Percentiles rank a stretch among this genome's conserved stretches.
phyloP scores from a whole-genome alignment of 1,140 invertebrate genomes.

The Oncopeltus fasciatus region DNA sequence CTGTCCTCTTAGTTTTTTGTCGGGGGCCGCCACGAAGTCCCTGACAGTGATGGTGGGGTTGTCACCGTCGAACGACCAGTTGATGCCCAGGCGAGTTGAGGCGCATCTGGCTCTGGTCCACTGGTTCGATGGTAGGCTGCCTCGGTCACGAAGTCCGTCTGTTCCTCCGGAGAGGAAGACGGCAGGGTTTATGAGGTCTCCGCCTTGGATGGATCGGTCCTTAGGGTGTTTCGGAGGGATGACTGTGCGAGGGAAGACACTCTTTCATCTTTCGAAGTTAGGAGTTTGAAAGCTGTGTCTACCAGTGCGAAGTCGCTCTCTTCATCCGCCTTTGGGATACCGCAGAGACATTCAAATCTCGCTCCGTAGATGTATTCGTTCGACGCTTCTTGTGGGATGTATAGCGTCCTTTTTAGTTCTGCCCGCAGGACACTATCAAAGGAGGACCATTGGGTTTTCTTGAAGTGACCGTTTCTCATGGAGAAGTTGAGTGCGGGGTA shows the following conservation, averaged over 20 bases:
- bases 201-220: too few relatives aligned
- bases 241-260: too few relatives aligned
- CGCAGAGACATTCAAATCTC: not conserved
- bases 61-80: too few relatives aligned
- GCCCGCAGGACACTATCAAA: not conserved
- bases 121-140: too few relatives aligned
- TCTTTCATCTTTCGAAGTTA: not conserved
- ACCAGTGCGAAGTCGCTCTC: not conserved
- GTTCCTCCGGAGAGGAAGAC: too few relatives aligned
- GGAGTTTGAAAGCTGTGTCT: not conserved
- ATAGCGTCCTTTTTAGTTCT: not conserved
- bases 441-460: conserved; percentile 16
- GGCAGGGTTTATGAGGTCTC: conserved; percentile 20
- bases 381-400: not conserved
- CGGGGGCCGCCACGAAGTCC: too few relatives aligned
- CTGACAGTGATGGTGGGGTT: too few relatives aligned
- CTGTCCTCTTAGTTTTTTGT: too few relatives aligned
- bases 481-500: conserved; percentile 27
- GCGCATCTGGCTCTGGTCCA: too few relatives aligned
- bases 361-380: not conserved
- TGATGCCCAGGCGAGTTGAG: not conserved
- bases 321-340: not conserved
- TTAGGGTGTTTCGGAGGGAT: conserved; percentile 22
- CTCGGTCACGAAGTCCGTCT: too few relatives aligned
- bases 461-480: conserved; percentile 21